Conservation (phyloP, 92 coral and sea anemone species). For the Zoanthus sociatus region DNA sequence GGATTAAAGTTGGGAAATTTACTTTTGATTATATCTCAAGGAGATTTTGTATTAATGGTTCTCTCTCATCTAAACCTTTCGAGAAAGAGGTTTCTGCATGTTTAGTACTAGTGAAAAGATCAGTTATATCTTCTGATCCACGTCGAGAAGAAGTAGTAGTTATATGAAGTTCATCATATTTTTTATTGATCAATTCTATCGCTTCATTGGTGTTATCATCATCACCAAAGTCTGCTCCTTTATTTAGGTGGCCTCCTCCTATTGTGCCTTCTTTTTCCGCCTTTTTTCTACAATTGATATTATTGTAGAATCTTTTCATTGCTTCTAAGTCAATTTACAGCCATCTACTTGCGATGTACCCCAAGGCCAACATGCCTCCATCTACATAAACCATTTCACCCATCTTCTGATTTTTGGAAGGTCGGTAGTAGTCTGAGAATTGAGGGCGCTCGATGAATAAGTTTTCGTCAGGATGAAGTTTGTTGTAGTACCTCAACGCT, state of each 20-base stretch:
- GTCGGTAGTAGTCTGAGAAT: conserved; percentile 30
- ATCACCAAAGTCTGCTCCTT: too few relatives aligned
- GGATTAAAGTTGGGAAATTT: not conserved
- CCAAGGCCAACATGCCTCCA: not conserved
- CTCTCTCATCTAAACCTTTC: not conserved
- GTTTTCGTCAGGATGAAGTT: not conserved
- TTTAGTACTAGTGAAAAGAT: not conserved
- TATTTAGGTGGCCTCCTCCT: too few relatives aligned
- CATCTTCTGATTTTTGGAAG: conserved; percentile 3
- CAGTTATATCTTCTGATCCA: not conserved
- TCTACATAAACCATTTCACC: not conserved
- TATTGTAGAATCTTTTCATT: not conserved
- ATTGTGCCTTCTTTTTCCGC: not conserved
- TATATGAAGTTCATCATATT: not conserved
- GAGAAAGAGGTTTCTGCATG: not conserved
- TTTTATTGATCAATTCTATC: too few relatives aligned
- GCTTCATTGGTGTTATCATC: too few relatives aligned
- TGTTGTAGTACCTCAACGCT: not conserved
- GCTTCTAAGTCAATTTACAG: not conserved
- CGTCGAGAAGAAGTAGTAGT: conserved; percentile 10
- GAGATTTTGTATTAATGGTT: not conserved
- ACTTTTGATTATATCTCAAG: not conserved
- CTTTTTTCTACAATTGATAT: not conserved
- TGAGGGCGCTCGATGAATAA: not conserved
- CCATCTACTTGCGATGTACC: not conserved